phyloP scores from a whole-genome alignment of 2,113 vertebrate genomes.

The Syngnathus typhle region DNA sequence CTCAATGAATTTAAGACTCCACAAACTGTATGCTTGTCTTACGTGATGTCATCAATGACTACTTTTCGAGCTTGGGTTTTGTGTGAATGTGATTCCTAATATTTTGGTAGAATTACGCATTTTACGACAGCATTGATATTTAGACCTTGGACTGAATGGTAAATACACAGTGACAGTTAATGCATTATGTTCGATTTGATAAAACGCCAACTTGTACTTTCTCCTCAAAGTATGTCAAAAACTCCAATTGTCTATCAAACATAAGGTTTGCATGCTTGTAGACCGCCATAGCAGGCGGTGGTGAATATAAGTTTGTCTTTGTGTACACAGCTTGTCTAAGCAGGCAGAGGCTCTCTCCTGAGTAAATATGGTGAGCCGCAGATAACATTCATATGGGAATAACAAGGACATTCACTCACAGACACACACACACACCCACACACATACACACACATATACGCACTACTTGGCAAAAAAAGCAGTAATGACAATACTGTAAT shows the following conservation, averaged over 20 bases:
- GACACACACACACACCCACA: neutral
- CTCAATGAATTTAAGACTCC: too few relatives aligned
- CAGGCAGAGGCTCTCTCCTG: constrained; percentile 51
- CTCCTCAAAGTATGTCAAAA: neutral
- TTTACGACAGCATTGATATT: too few relatives aligned
- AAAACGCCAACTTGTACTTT: neutral
- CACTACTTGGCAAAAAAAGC: neutral
- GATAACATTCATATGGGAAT: constrained; percentile 61
- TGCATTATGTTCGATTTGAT: neutral
- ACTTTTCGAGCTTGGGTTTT: too few relatives aligned
- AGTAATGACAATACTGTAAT: constrained; percentile 8
- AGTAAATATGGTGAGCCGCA: constrained; percentile 57
- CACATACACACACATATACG: neutral
- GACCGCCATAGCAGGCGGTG: constrained; percentile 26
- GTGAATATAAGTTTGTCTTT: constrained; percentile 40
- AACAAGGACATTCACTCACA: constrained; percentile 29
- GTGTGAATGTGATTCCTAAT: too few relatives aligned
- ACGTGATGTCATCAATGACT: too few relatives aligned
- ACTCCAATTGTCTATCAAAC: neutral
- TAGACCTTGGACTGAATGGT: too few relatives aligned
- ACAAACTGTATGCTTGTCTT: too few relatives aligned
- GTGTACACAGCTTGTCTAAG: constrained; percentile 57
- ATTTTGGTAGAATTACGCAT: too few relatives aligned
- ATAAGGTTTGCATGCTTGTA: constrained; percentile 3
- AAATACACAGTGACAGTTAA: too few relatives aligned